phyloP scores from a whole-genome alignment of 2,888 invertebrate species.

The Chironomus tentans region DNA sequence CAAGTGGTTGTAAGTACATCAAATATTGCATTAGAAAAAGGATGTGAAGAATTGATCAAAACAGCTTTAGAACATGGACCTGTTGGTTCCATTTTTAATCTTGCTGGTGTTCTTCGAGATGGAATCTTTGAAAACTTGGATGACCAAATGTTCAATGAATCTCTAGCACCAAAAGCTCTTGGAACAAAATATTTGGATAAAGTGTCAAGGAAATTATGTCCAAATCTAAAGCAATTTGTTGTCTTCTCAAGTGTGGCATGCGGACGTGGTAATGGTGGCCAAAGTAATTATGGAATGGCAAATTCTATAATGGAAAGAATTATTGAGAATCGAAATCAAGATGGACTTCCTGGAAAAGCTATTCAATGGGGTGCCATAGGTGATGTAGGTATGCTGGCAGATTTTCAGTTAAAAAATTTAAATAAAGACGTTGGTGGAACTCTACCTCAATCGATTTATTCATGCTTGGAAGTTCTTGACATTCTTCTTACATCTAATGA shows the following conservation, averaged over 20 bases:
- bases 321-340: constrained; percentile 60
- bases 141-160: constrained; percentile 54
- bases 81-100: constrained; percentile 53
- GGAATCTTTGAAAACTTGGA: constrained; percentile 69
- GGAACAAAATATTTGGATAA: constrained; percentile 71
- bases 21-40: neutral
- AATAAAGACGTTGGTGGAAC: constrained; percentile 75
- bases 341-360: constrained; percentile 68
- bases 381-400: constrained; percentile 66
- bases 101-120: constrained; percentile 74
- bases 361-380: constrained; percentile 90
- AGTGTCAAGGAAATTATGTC: constrained; percentile 50
- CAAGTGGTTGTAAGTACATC: constrained; percentile 50
- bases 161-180: constrained; percentile 68
- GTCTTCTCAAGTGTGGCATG: constrained; percentile 87
- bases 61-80: constrained; percentile 3
- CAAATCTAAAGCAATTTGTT: constrained; percentile 62
- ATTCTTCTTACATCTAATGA: constrained; percentile 60
- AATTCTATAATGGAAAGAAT: constrained; percentile 87
- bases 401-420: no score
- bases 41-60: constrained; percentile 21
- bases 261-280: constrained; percentile 84
- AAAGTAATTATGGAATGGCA: constrained; percentile 84
- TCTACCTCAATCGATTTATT: constrained; percentile 73
- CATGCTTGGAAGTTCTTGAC: constrained; percentile 67